These are phyloP conservation scores for Sebastiscus tertius DNA, from an alignment of 2,797 vertebrate species.

Conservation along the genomic window DNA sequence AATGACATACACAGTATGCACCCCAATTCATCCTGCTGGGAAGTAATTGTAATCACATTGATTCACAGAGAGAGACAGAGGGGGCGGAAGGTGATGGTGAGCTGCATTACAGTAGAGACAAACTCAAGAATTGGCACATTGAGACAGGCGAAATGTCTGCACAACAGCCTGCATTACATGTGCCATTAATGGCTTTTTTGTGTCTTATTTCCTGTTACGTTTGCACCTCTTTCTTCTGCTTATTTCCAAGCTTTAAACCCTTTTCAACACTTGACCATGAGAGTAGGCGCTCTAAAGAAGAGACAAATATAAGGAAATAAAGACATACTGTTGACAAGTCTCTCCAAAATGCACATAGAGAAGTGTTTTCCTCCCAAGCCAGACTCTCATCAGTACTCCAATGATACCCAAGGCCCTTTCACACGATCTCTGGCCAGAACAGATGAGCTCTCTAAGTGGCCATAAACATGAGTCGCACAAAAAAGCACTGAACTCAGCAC, in stretches of 20 bases:
- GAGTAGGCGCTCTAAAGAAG: background rate
- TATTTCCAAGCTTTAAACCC: background rate
- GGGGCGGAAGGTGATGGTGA: background rate
- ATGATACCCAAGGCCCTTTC: conserved; percentile 19
- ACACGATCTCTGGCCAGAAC: conserved; percentile 33
- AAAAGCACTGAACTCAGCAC: conserved; percentile 40
- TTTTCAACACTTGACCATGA: background rate
- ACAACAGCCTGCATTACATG: background rate
- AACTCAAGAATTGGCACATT: background rate
- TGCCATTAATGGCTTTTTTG: background rate
- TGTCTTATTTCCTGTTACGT: background rate
- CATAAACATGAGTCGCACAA: conserved; percentile 40
- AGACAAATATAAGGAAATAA: background rate
- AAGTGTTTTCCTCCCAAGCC: conserved; percentile 3
- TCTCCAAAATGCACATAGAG: background rate
- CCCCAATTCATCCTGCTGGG: conserved; percentile 34
- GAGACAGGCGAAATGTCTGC: background rate
- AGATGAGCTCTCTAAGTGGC: conserved; percentile 33
- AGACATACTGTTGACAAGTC: background rate
- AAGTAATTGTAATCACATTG: conserved; percentile 49
- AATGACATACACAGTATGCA: conserved; percentile 52
- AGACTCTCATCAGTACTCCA: conserved; percentile 19
- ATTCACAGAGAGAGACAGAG: conserved; percentile 4
- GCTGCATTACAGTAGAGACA: background rate
- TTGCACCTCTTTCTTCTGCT: background rate